Conservation (phyloP, 2,797 vertebrate species). For the Phataginus tetradactyla region DNA sequence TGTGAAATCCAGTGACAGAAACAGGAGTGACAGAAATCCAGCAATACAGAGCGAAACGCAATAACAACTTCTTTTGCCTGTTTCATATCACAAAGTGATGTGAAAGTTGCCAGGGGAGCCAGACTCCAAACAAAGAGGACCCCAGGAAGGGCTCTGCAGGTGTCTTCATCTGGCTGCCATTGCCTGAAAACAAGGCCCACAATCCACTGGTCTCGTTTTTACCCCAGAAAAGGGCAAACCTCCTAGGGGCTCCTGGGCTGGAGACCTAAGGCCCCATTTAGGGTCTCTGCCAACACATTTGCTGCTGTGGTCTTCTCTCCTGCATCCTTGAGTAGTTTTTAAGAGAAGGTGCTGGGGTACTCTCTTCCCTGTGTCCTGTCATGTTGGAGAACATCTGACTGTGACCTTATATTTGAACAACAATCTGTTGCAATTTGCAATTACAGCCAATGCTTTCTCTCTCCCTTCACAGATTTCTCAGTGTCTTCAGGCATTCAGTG, state of each 20-base stretch:
- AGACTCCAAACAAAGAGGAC: background rate
- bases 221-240: background rate
- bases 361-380: background rate
- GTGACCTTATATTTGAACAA: background rate
- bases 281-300: background rate
- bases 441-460: background rate
- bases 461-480: background rate
- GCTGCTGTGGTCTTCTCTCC: background rate
- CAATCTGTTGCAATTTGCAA: background rate
- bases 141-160: background rate
- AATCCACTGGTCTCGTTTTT: background rate
- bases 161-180: background rate
- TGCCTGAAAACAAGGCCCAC: background rate
- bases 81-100: background rate
- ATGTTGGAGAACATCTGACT: background rate
- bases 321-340: background rate
- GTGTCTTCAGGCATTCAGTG: background rate
- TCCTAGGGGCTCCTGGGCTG: background rate
- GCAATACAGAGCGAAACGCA: background rate
- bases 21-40: too few species aligned
- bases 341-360: background rate
- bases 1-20: background rate
- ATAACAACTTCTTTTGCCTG: background rate
- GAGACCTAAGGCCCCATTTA: background rate
- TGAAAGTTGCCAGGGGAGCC: background rate